Evolutionary conservation across 2,797 vertebrate species (phyloP).

Genomic region (Anolis apletophallus): DNA sequence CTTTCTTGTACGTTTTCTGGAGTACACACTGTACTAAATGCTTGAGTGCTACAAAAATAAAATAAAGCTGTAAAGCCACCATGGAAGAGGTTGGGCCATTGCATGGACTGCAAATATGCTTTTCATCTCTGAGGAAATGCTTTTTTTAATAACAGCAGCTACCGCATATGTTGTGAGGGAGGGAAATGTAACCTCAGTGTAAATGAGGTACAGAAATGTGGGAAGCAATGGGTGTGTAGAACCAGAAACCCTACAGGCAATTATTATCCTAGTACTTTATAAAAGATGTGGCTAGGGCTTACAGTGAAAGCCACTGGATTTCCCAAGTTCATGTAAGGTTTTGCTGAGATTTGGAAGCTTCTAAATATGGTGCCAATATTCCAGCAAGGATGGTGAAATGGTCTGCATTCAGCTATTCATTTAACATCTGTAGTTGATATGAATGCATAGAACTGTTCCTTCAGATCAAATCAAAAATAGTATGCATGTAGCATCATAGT

Average conservation of each 20-base stretch:
- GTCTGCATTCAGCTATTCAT: conserved; percentile 55
- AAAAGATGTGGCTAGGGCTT: conserved; percentile 25
- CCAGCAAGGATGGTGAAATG: conserved; percentile 48
- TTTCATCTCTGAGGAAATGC: conserved; percentile 29
- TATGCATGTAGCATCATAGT: neutral
- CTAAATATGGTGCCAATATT: conserved; percentile 69
- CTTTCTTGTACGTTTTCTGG: conserved; percentile 7
- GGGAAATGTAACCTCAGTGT: conserved; percentile 51
- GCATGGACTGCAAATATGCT: conserved; percentile 7
- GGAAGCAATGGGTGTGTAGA: conserved; percentile 1
- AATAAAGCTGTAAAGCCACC: conserved; percentile 8
- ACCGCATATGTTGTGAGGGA: conserved; percentile 19
- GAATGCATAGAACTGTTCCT: conserved; percentile 47
- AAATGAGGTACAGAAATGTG: conserved; percentile 42
- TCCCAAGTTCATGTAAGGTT: conserved; percentile 58
- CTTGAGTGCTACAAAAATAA: neutral
- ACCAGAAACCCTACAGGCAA: conserved; percentile 48
- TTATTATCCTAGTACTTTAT: conserved; percentile 39
- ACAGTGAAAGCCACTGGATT: conserved; percentile 59
- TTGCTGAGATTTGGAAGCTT: conserved; percentile 42
- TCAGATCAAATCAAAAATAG: conserved; percentile 36
- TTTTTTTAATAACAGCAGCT: conserved; percentile 42
- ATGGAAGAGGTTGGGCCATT: neutral
- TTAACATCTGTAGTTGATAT: conserved; percentile 65
- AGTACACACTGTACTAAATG: neutral